phyloP scores from a whole-genome alignment of 2,113 vertebrate genomes.

The Talpa occidentalis region DNA sequence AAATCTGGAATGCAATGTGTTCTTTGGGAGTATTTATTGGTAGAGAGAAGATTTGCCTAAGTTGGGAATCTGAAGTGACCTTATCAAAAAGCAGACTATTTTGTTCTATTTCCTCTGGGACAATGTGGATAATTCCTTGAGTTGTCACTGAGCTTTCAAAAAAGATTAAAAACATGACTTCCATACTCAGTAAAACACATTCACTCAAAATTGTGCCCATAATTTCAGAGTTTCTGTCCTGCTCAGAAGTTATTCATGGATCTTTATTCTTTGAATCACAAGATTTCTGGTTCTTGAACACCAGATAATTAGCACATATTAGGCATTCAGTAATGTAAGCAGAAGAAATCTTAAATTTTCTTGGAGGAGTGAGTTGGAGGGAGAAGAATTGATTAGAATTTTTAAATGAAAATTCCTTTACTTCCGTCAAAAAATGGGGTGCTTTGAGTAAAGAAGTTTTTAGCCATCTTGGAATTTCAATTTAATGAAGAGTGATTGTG shows the following conservation, averaged over 20 bases:
- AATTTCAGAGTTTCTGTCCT: background rate
- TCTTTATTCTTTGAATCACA: background rate
- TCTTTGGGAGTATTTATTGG: background rate
- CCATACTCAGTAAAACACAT: background rate
- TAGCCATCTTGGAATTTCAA: background rate
- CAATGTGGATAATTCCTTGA: background rate
- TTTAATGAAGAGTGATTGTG: background rate
- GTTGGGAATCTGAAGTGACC: too few species aligned
- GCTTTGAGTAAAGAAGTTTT: background rate
- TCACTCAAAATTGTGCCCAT: background rate
- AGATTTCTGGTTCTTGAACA: background rate
- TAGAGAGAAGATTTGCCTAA: background rate
- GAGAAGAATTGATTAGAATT: background rate
- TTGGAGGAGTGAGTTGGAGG: background rate
- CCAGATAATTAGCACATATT: background rate
- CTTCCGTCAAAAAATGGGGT: background rate
- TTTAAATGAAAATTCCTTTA: background rate
- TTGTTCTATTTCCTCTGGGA: background rate
- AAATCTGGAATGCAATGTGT: background rate
- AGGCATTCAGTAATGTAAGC: background rate
- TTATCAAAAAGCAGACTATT: background rate
- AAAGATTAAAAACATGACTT: background rate
- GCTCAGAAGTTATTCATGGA: background rate
- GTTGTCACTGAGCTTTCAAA: background rate
- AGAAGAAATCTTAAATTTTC: background rate